Evolutionary conservation across 64 coral and sea anemone species (phyloP), one percentile per base, ranked within the genome.

Genomic region (Trachythela sp.): DNA sequence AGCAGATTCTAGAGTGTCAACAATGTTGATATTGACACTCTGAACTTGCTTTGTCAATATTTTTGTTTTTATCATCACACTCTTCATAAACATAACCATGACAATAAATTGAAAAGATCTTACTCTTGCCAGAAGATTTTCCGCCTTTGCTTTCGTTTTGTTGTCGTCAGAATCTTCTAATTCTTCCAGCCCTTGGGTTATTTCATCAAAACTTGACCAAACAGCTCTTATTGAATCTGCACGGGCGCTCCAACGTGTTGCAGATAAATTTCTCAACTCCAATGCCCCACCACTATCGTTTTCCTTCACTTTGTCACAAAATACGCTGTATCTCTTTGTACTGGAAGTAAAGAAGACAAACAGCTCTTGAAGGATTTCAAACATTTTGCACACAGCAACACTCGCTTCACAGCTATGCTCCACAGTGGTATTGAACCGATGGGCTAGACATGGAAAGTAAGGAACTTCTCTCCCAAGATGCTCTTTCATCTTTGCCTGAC

Each of bases 401-500:
- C 71, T 77, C 30, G 71, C 71, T 27, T 77, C 71, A 77, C 31
- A 77, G 71, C 71, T 77, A 32, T 77, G 71, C 71, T 77, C 71
- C 17, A 77, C 31, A 13, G 71, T 77, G 3, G 71, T 77, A 2
- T 77, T 77, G 13, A 77, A 3, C 11, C 31, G 71, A 27, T 32
- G 71, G 11, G 71, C 4, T 3, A 77, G 24, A 77, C 71, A 32
- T 2, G n/a, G 71, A 6, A 77, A 77, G 30, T 77, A 77, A 35
- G 71, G 71, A 32, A 77, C 17, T 5, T 77, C 71, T 35, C 71
- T 32, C 4, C 17, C 71, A 1, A 35, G 71, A 77, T 77, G 31
- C 71, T 77, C 31, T 39, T 77, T 77, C 31, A 27, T 77, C 31
- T 77, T 77, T 1, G 59, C 71, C 30, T 77, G 24, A 18, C 71